These are phyloP conservation scores for Petroica traversi DNA, from an alignment of 2,113 vertebrate genomes.

Conservation along the genomic window DNA sequence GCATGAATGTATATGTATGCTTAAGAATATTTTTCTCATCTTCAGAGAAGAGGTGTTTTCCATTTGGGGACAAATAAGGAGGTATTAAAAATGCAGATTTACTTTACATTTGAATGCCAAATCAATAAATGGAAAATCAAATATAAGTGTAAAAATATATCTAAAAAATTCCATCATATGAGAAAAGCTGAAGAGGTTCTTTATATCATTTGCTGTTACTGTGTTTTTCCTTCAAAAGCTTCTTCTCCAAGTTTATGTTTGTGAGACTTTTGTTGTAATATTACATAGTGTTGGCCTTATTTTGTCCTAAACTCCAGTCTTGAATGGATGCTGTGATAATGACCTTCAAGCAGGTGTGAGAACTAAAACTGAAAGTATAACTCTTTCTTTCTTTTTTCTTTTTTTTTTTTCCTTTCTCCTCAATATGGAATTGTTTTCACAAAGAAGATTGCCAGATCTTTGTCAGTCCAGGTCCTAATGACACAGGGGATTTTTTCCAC, in stretches of 20 bases:
- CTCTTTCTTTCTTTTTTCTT: not conserved
- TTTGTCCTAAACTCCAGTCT: not conserved
- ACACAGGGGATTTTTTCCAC: not conserved
- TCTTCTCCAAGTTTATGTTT: not conserved
- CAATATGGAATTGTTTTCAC: not conserved
- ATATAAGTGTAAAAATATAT: not conserved
- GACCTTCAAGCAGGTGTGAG: not conserved
- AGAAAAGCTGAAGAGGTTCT: not conserved
- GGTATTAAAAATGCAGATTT: not conserved
- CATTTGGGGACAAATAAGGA: not conserved
- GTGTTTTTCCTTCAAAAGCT: not conserved
- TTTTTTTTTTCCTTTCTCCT: not conserved
- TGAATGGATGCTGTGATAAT: not conserved
- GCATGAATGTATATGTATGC: not conserved
- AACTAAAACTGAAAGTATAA: not conserved
- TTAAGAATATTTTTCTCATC: not conserved
- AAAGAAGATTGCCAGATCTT: not conserved
- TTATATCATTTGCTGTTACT: not conserved
- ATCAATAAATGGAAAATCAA: not conserved
- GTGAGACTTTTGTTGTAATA: not conserved
- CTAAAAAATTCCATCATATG: not conserved
- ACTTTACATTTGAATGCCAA: not conserved
- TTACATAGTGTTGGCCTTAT: not conserved
- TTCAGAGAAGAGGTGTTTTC: not conserved
- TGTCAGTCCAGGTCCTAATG: not conserved